Conservation (phyloP, 2,888 invertebrate species). For the Clostera curtula region DNA sequence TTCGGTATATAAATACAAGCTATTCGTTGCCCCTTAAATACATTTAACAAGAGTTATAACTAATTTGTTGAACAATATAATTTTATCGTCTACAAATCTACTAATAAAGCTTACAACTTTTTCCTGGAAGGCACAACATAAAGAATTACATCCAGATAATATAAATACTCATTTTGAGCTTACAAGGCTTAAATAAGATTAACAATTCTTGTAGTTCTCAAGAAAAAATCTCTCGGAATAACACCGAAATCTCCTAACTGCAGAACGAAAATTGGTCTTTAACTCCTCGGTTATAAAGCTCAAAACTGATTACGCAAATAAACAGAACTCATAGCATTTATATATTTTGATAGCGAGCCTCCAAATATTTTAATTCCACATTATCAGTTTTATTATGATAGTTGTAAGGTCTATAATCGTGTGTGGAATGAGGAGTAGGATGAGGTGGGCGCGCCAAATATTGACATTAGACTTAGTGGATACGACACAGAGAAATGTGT, state of each 20-base stretch:
- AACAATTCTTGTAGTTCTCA: slow-evolving; percentile 25
- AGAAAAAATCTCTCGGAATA: slow-evolving; percentile 20
- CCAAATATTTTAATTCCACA: slow-evolving; percentile 11
- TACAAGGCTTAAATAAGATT: slow-evolving; percentile 25
- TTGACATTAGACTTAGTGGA: slow-evolving; percentile 59
- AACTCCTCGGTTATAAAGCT: slow-evolving; percentile 30
- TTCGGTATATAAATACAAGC: too few species aligned
- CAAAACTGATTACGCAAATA: slow-evolving; percentile 30
- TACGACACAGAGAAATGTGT: slow-evolving; percentile 58
- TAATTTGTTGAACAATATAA: too few species aligned
- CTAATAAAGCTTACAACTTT: slow-evolving; percentile 5
- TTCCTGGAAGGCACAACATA: slow-evolving; percentile 15
- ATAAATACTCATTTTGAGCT: slow-evolving; percentile 19
- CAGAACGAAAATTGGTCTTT: slow-evolving; percentile 28
- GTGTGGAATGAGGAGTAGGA: slow-evolving; percentile 34
- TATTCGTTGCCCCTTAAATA: too few species aligned
- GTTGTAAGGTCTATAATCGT: slow-evolving; percentile 10
- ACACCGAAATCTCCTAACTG: slow-evolving; percentile 23
- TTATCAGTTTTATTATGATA: slow-evolving; percentile 1
- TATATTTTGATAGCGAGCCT: slow-evolving; percentile 24
- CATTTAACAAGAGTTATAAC: too few species aligned
- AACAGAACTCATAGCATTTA: slow-evolving; percentile 37
- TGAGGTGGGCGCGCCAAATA: slow-evolving; percentile 58
- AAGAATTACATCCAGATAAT: slow-evolving; percentile 17
- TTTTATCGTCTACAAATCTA: not conserved